Percentiles rank a stretch among this genome's conserved stretches.
phyloP scores from a whole-genome alignment of 2,797 vertebrate species.

The Mycteria americana region DNA sequence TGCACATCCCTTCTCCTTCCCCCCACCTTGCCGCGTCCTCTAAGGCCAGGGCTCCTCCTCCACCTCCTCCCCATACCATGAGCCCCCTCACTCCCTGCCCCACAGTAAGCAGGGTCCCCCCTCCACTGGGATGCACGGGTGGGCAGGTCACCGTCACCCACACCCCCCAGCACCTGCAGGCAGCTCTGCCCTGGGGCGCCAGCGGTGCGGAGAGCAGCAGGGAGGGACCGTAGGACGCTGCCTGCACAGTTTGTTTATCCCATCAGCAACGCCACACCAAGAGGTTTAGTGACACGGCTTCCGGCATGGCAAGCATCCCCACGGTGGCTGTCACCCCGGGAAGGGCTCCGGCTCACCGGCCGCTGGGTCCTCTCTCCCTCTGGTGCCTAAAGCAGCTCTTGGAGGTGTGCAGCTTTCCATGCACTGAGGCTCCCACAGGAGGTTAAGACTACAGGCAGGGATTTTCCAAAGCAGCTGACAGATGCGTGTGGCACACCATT shows the following conservation, averaged over 20 bases:
- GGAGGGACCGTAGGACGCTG: neutral
- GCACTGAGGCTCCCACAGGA: rapidly evolving
- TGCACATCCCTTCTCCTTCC: neutral
- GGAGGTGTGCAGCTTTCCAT: neutral
- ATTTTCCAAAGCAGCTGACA: neutral
- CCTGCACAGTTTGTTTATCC: neutral
- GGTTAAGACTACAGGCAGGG: neutral
- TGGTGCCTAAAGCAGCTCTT: neutral
- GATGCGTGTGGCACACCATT: rapidly evolving
- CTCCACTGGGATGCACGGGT: rapidly evolving
- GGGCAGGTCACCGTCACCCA: rapidly evolving
- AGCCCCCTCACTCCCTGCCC: neutral
- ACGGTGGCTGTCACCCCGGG: rapidly evolving
- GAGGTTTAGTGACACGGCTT: neutral
- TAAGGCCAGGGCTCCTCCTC: neutral
- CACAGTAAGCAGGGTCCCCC: too few relatives aligned
- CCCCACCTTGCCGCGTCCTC: neutral
- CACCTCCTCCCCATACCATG: neutral
- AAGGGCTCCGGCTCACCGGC: rapidly evolving
- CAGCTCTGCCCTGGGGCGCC: rapidly evolving
- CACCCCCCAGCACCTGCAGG: too few relatives aligned
- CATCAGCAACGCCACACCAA: neutral
- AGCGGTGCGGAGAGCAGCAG: rapidly evolving
- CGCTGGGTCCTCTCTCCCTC: neutral
- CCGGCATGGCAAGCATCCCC: rapidly evolving